Evolutionary conservation across 1,140 invertebrate species (phyloP).

Genomic region (Euglossa dilemma): DNA sequence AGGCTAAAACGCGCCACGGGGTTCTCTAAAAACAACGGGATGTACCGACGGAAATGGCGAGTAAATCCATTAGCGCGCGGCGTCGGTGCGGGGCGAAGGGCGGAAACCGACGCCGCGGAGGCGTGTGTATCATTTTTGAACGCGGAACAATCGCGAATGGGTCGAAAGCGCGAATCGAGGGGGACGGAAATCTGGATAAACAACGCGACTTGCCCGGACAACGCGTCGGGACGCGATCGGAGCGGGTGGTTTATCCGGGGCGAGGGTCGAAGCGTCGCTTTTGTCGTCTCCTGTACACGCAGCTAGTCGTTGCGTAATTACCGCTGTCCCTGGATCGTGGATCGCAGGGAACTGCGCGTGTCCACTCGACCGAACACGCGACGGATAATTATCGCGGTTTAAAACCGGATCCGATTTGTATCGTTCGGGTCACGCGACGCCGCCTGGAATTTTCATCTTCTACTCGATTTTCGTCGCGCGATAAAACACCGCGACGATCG

Average conservation of each 20-base stretch:
- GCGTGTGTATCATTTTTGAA: not conserved
- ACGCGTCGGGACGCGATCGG: slow-evolving; percentile 39
- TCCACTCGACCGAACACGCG: not conserved
- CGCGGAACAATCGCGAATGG: not conserved
- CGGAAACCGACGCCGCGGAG: not conserved
- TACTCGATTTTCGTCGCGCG: not conserved
- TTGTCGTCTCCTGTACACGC: not conserved
- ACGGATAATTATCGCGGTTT: not conserved
- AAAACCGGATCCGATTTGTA: not conserved
- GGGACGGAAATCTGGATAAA: slow-evolving; percentile 25
- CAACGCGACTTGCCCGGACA: not conserved
- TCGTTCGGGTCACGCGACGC: not conserved
- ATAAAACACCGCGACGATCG: not conserved
- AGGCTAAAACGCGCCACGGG: too few species aligned
- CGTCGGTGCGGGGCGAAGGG: not conserved
- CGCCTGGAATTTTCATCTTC: not conserved
- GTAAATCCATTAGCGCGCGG: slow-evolving; percentile 29
- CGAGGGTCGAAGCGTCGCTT: slow-evolving; percentile 39
- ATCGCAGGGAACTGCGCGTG: not conserved
- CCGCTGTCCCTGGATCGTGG: not conserved
- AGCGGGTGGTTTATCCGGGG: slow-evolving; percentile 21
- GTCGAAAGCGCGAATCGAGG: not conserved
- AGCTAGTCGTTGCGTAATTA: slow-evolving; percentile 48
- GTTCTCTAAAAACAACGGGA: not conserved
- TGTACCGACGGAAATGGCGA: not conserved